A percentile compares a stretch with the other conserved stretches of the same genome.
Conservation (phyloP, 2,797 vertebrate genomes). For the Alcedo quadribrachys region DNA sequence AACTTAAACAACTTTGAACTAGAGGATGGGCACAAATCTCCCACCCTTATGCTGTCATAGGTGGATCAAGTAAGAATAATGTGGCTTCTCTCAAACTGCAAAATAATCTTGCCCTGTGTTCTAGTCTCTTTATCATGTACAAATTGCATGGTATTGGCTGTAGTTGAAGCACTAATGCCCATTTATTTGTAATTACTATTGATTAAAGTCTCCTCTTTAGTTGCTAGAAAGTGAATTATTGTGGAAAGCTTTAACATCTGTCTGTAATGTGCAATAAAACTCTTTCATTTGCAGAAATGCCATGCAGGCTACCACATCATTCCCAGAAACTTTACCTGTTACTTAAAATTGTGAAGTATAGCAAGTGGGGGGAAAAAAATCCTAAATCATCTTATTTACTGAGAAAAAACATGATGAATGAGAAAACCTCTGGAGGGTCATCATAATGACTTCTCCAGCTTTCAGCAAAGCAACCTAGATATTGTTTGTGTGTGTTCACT, state of each 20-base stretch:
- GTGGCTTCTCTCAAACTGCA: neutral
- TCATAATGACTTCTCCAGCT: neutral
- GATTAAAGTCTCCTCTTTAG: neutral
- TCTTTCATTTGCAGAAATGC: neutral
- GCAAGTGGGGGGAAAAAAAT: neutral
- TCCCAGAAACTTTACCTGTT: neutral
- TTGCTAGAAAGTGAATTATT: neutral
- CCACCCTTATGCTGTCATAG: neutral
- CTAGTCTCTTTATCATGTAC: neutral
- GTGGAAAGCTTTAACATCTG: neutral
- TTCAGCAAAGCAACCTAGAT: neutral
- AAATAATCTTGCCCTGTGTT: neutral
- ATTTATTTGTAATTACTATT: neutral
- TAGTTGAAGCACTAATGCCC: neutral
- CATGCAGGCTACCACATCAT: neutral
- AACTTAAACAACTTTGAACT: neutral
- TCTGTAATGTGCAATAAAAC: neutral
- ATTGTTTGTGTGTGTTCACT: neutral
- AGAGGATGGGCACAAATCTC: neutral
- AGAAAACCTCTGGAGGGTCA: neutral
- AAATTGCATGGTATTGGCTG: neutral
- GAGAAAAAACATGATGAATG: neutral
- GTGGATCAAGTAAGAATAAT: neutral
- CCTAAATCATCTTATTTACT: neutral
- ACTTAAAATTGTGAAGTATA: neutral